phyloP scores from a whole-genome alignment of 2,797 vertebrate genomes.

The Microctenopoma stevenorrisi region DNA sequence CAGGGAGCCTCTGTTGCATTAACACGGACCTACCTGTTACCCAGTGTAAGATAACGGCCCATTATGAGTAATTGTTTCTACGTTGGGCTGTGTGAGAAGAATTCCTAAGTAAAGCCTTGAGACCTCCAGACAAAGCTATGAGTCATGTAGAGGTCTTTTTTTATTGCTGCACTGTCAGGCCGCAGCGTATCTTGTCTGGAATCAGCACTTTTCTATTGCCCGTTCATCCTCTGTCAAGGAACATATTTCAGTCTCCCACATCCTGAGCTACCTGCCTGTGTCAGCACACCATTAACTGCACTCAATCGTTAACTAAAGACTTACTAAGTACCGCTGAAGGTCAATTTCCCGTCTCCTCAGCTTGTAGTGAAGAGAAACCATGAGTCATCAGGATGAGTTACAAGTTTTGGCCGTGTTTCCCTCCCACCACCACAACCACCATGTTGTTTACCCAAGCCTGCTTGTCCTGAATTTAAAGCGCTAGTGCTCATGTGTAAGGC shows the following conservation, averaged over 20 bases:
- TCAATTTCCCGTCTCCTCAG: constrained; percentile 7
- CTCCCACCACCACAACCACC: background rate
- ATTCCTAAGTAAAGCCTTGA: constrained; percentile 41
- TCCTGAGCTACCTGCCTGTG: constrained; percentile 30
- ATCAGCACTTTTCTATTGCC: constrained; percentile 71
- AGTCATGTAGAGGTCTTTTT: constrained; percentile 59
- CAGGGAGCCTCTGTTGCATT: background rate
- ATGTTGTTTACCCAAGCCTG: background rate
- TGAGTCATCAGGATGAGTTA: constrained; percentile 1
- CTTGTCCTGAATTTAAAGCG: background rate
- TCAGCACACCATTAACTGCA: constrained; percentile 43
- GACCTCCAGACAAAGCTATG: constrained; percentile 56
- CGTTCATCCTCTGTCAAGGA: constrained; percentile 44
- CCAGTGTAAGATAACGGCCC: background rate
- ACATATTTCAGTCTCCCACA: constrained; percentile 39
- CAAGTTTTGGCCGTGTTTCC: background rate
- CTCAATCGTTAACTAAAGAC: constrained; percentile 29
- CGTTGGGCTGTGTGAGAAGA: constrained; percentile 15
- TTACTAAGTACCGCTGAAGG: constrained; percentile 15
- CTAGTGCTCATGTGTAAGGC: background rate
- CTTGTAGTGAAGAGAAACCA: constrained; percentile 10
- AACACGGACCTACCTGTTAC: background rate
- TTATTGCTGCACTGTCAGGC: constrained; percentile 62
- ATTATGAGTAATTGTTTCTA: constrained; percentile 3
- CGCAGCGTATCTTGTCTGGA: constrained; percentile 32